phyloP scores from a whole-genome alignment of 2,797 vertebrate species.

The Poliocrania exsul region DNA sequence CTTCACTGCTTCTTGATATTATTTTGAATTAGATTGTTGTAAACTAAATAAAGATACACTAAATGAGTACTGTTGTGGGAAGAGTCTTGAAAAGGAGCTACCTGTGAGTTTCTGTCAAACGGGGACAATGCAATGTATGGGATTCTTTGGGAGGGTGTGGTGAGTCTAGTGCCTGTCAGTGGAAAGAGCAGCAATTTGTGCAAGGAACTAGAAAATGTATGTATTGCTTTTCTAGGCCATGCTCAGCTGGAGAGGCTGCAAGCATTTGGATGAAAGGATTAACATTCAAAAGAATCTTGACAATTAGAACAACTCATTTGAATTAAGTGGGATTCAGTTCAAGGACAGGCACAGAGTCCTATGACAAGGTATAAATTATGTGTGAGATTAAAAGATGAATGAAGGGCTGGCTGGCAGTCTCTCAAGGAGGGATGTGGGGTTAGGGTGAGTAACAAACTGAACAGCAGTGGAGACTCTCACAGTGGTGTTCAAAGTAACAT shows the following conservation, averaged over 20 bases:
- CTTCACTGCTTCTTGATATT: background rate
- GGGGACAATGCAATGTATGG: background rate
- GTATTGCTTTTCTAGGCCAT: background rate
- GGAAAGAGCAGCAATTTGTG: background rate
- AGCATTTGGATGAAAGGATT: background rate
- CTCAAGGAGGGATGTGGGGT: background rate
- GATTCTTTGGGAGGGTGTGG: background rate
- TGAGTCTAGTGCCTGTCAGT: background rate
- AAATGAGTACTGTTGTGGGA: background rate
- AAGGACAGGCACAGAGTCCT: background rate
- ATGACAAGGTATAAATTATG: background rate
- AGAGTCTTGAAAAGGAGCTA: background rate
- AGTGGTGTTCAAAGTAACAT: background rate
- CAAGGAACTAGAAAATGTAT: background rate
- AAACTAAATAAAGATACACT: background rate
- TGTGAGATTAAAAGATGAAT: background rate
- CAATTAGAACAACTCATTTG: background rate
- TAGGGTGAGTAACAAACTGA: background rate
- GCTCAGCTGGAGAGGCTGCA: background rate
- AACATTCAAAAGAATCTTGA: background rate
- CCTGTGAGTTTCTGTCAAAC: background rate
- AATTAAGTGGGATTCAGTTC: slow-evolving; percentile 10
- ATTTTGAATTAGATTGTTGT: background rate
- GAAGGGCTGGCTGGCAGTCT: background rate
- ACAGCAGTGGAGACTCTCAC: background rate